phyloP scores from a whole-genome alignment of 1,140 invertebrate genomes.

The Macrobrachium rosenbergii region DNA sequence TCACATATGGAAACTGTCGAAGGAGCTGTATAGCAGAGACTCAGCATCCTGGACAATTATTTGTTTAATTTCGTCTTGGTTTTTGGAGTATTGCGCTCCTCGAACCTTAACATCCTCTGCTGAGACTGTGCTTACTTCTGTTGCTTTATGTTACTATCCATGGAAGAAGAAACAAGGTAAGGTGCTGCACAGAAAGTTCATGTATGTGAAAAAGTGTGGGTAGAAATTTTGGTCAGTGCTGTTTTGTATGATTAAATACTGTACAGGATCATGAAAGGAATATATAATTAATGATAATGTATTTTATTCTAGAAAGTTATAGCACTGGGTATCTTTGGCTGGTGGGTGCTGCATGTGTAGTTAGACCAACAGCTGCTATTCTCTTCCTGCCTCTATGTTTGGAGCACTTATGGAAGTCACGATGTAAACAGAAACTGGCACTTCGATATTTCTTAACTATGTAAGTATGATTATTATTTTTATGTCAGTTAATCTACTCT shows the following conservation, averaged over 20 bases:
- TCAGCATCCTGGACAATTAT: slow-evolving; percentile 32
- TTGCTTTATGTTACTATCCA: slow-evolving; percentile 38
- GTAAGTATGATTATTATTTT: too few relatives aligned
- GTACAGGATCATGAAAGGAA: not conserved
- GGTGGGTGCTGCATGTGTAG: slow-evolving; percentile 29
- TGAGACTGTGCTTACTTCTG: slow-evolving; percentile 29
- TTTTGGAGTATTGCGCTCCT: slow-evolving; percentile 49
- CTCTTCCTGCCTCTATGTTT: slow-evolving; percentile 37
- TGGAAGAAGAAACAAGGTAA: slow-evolving; percentile 40
- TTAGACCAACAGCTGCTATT: slow-evolving; percentile 47
- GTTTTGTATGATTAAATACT: too few relatives aligned
- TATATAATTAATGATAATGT: not conserved
- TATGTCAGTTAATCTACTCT: too few relatives aligned
- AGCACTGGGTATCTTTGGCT: slow-evolving; percentile 32
- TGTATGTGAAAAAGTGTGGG: not conserved
- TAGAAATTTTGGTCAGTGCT: not conserved
- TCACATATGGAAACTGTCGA: slow-evolving; percentile 39
- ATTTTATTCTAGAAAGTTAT: slow-evolving; percentile 4
- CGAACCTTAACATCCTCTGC: slow-evolving; percentile 43
- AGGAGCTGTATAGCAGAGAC: slow-evolving; percentile 17
- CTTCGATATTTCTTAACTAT: too few relatives aligned
- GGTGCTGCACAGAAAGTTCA: not conserved
- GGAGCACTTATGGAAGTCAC: slow-evolving; percentile 29
- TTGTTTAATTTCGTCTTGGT: slow-evolving; percentile 38
- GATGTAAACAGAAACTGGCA: too few relatives aligned